Percentiles rank a stretch among this genome's conserved stretches.
Conservation (phyloP, 2,888 invertebrate genomes). For the Girardia tigrina region DNA sequence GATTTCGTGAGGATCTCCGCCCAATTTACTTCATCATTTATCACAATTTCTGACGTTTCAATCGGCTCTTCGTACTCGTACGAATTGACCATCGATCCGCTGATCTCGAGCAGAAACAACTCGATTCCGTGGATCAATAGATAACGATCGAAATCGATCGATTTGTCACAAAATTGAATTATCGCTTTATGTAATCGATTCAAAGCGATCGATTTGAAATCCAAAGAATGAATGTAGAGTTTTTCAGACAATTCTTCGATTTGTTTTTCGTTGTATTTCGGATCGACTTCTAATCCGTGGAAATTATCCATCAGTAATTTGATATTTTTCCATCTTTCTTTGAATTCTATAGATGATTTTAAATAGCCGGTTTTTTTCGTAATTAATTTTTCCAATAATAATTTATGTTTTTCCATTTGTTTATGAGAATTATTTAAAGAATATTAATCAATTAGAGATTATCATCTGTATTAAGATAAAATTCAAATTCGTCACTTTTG, state of each 20-base stretch:
- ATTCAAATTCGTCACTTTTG: too few relatives aligned
- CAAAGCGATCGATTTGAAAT: not conserved
- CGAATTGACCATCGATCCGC: not conserved
- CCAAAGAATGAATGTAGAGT: not conserved
- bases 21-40: not conserved
- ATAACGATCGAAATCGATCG: not conserved
- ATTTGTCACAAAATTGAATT: not conserved
- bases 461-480: too few relatives aligned
- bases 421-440: not conserved
- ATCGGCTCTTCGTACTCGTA: not conserved
- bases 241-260: not conserved
- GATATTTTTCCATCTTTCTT: not conserved
- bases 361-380: not conserved
- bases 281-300: not conserved
- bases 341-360: not conserved
- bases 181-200: not conserved
- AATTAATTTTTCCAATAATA: not conserved
- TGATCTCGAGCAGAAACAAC: not conserved
- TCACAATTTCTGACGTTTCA: not conserved
- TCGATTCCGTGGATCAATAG: not conserved
- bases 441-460: too few relatives aligned
- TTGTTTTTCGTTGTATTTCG: not conserved
- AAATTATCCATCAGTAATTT: not conserved
- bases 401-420: not conserved
- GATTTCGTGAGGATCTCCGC: not conserved